Base-by-base conservation (phyloP, 2,888 invertebrate species). In the Leptinotarsa haldemani region DNA sequence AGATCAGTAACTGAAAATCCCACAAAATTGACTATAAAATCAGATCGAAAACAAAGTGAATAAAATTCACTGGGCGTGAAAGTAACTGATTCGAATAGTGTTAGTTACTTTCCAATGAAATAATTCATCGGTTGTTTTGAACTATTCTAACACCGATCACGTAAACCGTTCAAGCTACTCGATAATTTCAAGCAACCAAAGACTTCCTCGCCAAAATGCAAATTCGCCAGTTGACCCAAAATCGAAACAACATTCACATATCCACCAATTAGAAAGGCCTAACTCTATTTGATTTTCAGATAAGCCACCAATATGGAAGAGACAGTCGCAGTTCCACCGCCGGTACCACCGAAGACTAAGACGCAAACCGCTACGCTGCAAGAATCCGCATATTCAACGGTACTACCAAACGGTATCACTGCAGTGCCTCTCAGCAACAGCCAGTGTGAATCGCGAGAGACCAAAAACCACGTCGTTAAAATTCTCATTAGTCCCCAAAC, bases 401-500 rank as follows among this genome's bases (percentile, higher is more conserved):
- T 89, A 89, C 88, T 87, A 80, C 77, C 86, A 50, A 74, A 74
- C 79, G 78, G 74, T 74, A 78, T 76, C 63, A 77, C 77, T 76
- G 78, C 80, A 77, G 82, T 82, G 84, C 76, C 79, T 71, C 71
- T 77, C 81, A 82, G 81, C 84, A 82, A 81, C 83, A 83, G 82
- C 85, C 83, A 84, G 83, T 67, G 12, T 12, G 66, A 30, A 13
- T n/a, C 46, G 30, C 83, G 84, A 84, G 85, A 85, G 83, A 46
- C 69, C 22, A 69, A 74, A 53, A 77, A 74, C 66, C 92, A 93
- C 88, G 92, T 93, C 82, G 93, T 93, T 78, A 93, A 93, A 81
- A 93, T 93, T 84, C 90, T 91, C 85, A 93, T 93, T 86, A 92
- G 92, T 86, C 92, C 92, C 18, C 90, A 90, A 79, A 86, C 89